These are phyloP conservation scores for Littorina saxatilis DNA, from an alignment of 1,140 invertebrate genomes.

Conservation along the genomic window DNA sequence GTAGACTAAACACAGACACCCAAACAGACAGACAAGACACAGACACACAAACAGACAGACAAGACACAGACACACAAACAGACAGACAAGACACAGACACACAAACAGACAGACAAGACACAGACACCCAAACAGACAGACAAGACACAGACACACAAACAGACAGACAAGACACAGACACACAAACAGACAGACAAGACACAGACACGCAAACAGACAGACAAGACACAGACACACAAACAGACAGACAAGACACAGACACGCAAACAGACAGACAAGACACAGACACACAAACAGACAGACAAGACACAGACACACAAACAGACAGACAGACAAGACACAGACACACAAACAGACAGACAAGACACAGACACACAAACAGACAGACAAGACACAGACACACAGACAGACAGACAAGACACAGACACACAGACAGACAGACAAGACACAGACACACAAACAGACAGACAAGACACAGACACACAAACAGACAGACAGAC, in stretches of 20 bases:
- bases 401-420: conserved; percentile 11
- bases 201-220: too few relatives aligned
- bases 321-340: too few relatives aligned
- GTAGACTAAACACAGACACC: too few relatives aligned
- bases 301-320: too few relatives aligned
- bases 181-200: conserved; percentile 17
- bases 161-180: conserved; percentile 11
- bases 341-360: background rate
- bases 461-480: conserved; percentile 10
- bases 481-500: conserved; percentile 19
- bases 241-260: background rate
- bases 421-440: background rate
- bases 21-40: background rate
- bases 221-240: background rate
- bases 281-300: conserved; percentile 13
- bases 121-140: background rate
- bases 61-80: conserved; percentile 2
- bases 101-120: conserved; percentile 6
- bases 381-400: conserved; percentile 11
- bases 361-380: conserved; percentile 1
- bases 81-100: conserved; percentile 11
- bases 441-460: background rate
- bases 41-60: background rate
- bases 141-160: conserved; percentile 1
- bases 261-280: conserved; percentile 7